Evolutionary conservation across 2,113 vertebrate species (phyloP), one percentile per base, ranked within the genome.

Genomic region (Callionymus lyra): DNA sequence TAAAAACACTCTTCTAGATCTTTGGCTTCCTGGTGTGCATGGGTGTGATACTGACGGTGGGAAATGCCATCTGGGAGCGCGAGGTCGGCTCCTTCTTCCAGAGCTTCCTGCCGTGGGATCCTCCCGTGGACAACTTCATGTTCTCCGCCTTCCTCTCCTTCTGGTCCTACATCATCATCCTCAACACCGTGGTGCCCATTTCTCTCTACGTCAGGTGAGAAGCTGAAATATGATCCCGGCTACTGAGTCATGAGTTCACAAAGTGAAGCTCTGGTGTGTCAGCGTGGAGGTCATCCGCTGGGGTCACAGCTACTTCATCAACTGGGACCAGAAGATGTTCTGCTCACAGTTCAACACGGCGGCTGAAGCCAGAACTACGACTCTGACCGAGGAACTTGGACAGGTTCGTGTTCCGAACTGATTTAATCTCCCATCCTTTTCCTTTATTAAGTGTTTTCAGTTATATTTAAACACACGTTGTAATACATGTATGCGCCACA

Each of bases 141-240:
- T 91, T 97, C 74, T 94, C 91, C 0, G 92, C 91, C 64, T 95
- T 97, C 74, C 88, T 97, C 56, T 92, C 92, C 53, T 97, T 97
- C 84, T 97, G 92, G 93, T 95, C 93, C 32, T 97, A 97, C 40
- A 84, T 97, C 81, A 95, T 97, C 85, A 94, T 97, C 74, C 91
- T 96, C 67, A 97, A 97, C 85, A 97, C 92, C 1, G 91, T 97
- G 14, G 91, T 96, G 81, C 93, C 93, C 68, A 97, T 97, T 53
- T 96, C 92, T 0, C 88, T 97, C 4, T 97, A 97, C 1, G 93
- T 97, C 70, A 97, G 93, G 93, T 97, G 79, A 53, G 65, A 31
- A 31, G 12, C 35, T 18, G 6, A 27, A 27, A 27, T 8, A 5
- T 27, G 4, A 8, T 27, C 21, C 8, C n/a, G n/a, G n/a, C n/a